Percentiles rank a stretch among this genome's conserved stretches.
Conservation (phyloP, 2,113 vertebrate genomes). For the Lasiurus cinereus region DNA sequence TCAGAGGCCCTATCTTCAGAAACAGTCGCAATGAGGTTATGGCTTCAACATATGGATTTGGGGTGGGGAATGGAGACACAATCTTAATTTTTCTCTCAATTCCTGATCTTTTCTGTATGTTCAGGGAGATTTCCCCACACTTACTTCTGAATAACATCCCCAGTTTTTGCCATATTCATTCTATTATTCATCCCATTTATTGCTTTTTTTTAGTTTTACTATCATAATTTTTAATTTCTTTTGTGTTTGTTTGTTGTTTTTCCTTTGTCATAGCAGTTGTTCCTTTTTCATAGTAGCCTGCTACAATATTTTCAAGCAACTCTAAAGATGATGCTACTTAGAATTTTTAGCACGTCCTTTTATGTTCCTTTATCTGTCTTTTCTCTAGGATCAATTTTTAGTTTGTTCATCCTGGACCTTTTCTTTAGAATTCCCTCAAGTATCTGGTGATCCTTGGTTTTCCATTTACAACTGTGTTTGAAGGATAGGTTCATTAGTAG, state of each 20-base stretch:
- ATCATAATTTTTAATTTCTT: not conserved
- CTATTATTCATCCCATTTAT: constrained; percentile 1
- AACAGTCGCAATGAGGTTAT: not conserved
- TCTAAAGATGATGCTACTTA: constrained; percentile 2
- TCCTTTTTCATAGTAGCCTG: not conserved
- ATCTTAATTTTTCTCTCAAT: constrained; percentile 3
- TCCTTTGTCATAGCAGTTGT: not conserved
- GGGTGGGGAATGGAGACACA: not conserved
- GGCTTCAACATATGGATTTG: not conserved
- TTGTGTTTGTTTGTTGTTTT: not conserved
- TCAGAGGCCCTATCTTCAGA: not conserved
- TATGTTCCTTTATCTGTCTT: not conserved
- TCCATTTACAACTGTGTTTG: not conserved
- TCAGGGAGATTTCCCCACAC: not conserved
- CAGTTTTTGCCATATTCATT: not conserved
- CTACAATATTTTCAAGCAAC: not conserved
- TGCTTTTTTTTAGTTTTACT: constrained; percentile 51
- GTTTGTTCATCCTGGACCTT: not conserved
- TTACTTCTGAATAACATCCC: not conserved
- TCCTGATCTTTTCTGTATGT: not conserved
- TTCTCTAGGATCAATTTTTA: constrained; percentile 24
- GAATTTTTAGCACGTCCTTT: not conserved
- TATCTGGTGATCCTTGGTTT: not conserved
- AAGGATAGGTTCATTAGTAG: not conserved
- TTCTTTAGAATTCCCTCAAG: constrained; percentile 29